Evolutionary conservation across 1,140 invertebrate genomes (phyloP).

Genomic region (Neodiprion lecontei): DNA sequence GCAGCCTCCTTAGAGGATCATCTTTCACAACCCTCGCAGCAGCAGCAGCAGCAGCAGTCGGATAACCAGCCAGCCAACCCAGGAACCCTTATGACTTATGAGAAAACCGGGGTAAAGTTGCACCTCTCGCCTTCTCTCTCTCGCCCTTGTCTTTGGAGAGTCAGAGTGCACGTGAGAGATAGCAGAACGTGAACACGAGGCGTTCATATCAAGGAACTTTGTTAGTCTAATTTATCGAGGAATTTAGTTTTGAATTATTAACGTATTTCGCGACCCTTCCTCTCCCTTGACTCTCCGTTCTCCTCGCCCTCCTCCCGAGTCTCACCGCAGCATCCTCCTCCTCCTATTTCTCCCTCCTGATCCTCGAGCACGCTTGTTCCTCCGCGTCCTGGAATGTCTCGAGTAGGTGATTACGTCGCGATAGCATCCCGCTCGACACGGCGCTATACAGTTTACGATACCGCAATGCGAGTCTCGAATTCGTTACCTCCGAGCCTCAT

Average conservation of each 20-base stretch:
- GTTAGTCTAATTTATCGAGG: constrained; percentile 50
- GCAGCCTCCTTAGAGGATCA: constrained; percentile 34
- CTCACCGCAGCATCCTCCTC: not conserved
- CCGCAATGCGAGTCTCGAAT: not conserved
- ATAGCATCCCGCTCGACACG: not conserved
- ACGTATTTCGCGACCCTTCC: constrained; percentile 21
- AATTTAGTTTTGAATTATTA: constrained; percentile 45
- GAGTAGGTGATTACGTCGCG: not conserved
- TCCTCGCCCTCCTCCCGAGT: too few relatives aligned
- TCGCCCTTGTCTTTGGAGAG: constrained; percentile 10
- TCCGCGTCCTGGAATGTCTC: not conserved
- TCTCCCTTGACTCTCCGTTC: not conserved
- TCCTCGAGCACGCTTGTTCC: not conserved
- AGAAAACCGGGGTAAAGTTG: constrained; percentile 30
- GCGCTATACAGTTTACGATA: not conserved
- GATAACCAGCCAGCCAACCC: not conserved
- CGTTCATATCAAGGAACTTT: constrained; percentile 34
- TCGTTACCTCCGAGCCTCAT: not conserved
- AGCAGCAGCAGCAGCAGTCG: constrained; percentile 5
- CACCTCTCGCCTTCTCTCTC: constrained; percentile 11
- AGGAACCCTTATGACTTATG: constrained; percentile 29
- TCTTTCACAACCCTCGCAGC: constrained; percentile 30
- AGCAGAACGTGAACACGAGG: constrained; percentile 6
- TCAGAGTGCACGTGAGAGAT: constrained; percentile 27
- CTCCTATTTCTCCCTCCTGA: not conserved